Conservation (phyloP, 2,888 invertebrate genomes). For the Apantesis nais region DNA sequence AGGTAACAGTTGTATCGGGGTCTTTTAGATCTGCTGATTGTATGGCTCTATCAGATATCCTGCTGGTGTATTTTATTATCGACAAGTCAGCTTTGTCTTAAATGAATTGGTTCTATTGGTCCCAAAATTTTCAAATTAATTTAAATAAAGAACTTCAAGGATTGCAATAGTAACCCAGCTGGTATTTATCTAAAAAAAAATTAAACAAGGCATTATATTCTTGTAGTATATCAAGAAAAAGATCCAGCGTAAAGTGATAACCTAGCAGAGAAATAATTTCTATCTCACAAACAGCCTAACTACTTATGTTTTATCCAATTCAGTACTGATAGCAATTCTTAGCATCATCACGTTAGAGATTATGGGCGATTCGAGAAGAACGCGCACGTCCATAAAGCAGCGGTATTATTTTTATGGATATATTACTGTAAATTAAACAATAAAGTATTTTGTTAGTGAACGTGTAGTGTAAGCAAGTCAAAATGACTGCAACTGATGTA, state of each 20-base stretch:
- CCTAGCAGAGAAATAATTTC: neutral
- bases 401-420: neutral
- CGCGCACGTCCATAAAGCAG: neutral
- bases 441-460: neutral
- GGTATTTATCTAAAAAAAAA: too few species aligned
- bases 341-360: neutral
- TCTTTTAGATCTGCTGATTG: too few species aligned
- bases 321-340: neutral
- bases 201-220: too few species aligned
- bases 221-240: neutral
- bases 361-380: neutral
- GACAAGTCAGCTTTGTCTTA: too few species aligned
- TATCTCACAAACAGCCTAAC: neutral
- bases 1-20: too few species aligned
- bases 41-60: too few species aligned
- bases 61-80: too few species aligned
- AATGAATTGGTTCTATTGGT: too few species aligned
- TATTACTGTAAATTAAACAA: neutral
- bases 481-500: neutral
- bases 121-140: too few species aligned
- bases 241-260: neutral
- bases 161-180: too few species aligned
- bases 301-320: slow-evolving; percentile 5
- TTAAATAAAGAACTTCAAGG: too few species aligned
- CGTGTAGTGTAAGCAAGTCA: neutral